phyloP scores from a whole-genome alignment of 1,140 invertebrate species.

The Sycobia sp. region DNA sequence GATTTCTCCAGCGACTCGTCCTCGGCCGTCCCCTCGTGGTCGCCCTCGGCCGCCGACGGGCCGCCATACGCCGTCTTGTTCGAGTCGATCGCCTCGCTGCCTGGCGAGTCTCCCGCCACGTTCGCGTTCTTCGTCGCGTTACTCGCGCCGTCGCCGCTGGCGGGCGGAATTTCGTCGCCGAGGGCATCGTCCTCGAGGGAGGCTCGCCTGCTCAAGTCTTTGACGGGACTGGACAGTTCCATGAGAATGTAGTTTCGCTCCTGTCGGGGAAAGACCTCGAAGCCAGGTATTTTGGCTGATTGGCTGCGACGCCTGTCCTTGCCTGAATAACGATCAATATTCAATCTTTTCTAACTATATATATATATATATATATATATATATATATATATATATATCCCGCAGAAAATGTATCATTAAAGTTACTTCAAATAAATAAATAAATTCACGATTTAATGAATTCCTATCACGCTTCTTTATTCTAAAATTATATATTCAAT shows the following conservation, averaged over 20 bases:
- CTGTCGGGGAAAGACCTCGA: conserved; percentile 43
- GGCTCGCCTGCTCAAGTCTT: conserved; percentile 17
- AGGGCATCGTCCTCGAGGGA: background rate
- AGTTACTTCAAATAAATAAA: too few relatives aligned
- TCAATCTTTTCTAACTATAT: too few relatives aligned
- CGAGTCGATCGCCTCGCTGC: conserved; percentile 35
- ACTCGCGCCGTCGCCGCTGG: background rate
- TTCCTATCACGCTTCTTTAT: too few relatives aligned
- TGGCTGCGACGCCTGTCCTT: conserved; percentile 19
- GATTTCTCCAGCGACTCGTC: conserved; percentile 15
- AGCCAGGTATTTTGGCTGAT: conserved; percentile 25
- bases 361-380: too few relatives aligned
- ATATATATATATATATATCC: too few relatives aligned
- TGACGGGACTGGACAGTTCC: conserved; percentile 44
- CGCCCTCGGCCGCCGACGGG: background rate
- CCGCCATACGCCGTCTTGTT: conserved; percentile 13
- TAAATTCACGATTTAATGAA: too few relatives aligned
- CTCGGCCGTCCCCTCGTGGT: background rate
- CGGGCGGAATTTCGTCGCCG: background rate
- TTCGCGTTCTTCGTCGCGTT: background rate
- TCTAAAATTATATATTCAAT: too few relatives aligned
- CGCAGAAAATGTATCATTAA: too few relatives aligned
- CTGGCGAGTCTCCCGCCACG: background rate
- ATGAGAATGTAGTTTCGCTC: conserved; percentile 46
- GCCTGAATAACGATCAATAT: background rate